Conservation (phyloP, 2,113 vertebrate genomes). For the Cyphomyrus discorhynchus region DNA sequence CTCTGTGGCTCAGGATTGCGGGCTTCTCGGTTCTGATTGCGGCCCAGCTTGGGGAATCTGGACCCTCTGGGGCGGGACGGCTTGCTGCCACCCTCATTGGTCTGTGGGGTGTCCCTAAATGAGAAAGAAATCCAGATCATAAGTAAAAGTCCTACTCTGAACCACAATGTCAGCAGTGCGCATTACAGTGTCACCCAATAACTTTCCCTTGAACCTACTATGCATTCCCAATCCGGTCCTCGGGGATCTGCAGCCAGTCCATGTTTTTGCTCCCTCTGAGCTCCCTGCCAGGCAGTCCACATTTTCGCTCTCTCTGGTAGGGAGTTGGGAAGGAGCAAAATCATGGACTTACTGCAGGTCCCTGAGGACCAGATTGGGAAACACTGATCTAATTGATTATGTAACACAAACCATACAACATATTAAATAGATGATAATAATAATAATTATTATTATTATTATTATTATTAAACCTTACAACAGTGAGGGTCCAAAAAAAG, state of each 20-base stretch:
- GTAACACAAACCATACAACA: neutral
- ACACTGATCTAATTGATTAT: neutral
- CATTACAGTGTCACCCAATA: neutral
- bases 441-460: too few relatives aligned
- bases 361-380: neutral
- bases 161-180: neutral
- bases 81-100: slow-evolving; percentile 67
- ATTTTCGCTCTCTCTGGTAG: neutral
- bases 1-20: slow-evolving; percentile 88
- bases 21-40: slow-evolving; percentile 67
- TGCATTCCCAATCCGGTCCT: neutral
- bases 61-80: slow-evolving; percentile 66
- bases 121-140: slow-evolving; percentile 21
- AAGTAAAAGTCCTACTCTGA: neutral
- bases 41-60: slow-evolving; percentile 79
- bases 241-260: neutral
- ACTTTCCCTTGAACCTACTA: neutral
- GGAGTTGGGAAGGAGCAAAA: neutral
- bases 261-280: neutral
- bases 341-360: neutral
- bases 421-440: neutral
- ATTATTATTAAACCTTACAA: neutral
- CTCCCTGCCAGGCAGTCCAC: neutral
- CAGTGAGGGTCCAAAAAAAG: neutral
- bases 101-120: slow-evolving; percentile 70